Base-by-base conservation (phyloP, 2,797 vertebrate species). In the Gadopsis marmoratus region DNA sequence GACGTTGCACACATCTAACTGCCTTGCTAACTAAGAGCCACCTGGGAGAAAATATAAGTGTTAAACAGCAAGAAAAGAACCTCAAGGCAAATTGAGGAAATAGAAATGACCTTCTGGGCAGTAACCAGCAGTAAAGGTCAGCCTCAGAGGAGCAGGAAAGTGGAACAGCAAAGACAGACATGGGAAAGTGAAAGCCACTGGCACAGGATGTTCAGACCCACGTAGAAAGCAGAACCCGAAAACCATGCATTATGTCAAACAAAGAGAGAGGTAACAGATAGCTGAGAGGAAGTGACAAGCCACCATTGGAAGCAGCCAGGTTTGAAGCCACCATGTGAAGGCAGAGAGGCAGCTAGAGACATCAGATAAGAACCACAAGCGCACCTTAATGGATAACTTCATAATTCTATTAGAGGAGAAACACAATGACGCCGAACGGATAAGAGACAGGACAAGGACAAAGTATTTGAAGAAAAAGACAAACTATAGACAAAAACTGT, bases 351-450 rank as follows among this genome's bases (percentile, higher is more conserved):
- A 65, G 75, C 51, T 2, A 60, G 23, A 75, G 47, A 79, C 74
- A 82, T 86, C 78, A 82, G 85, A 92, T 89, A 89, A 85, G 75
- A 71, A 33, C 11, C 29, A 89, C 86, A 79, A 72, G 75, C 78
- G 68, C 76, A 62, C 45, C 73, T 84, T 79, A 80, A 89, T 70
- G 60, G 76, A 64, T 23, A 82, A 86, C 63, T 81, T 79, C 62
- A 75, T 60, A 71, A 87, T 88, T 75, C 68, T 71, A 74, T 85
- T 78, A 86, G 64, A 75, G 75, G 74, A 82, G 64, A 81, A 73
- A 62, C 64, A 70, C 76, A 81, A 68, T 63, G 55, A 63, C 5
- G 29, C 61, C 9, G 70, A 53, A 23, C 2, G 72, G 60, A 81
- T 26, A 67, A 68, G 55, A 74, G 53, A 47, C 31, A 16, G 47